A percentile compares a stretch with the other conserved stretches of the same genome.
phyloP scores from a whole-genome alignment of 2,888 invertebrate genomes.

The Heliconius sara region DNA sequence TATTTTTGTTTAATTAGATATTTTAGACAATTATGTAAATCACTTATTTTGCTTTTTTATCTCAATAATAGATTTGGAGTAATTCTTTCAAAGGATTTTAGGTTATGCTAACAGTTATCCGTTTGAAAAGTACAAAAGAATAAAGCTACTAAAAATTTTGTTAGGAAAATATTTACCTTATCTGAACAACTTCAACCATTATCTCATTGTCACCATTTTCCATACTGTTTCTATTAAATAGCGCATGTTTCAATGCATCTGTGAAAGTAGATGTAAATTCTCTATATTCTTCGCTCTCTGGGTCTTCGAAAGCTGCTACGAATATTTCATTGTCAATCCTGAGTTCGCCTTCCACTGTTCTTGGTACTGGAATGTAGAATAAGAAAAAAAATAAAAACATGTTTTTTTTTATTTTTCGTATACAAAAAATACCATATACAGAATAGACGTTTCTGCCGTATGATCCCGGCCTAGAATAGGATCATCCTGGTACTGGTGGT shows the following conservation, averaged over 20 bases:
- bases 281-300: slow-evolving; percentile 85
- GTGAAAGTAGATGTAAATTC: slow-evolving; percentile 85
- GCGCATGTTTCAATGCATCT: slow-evolving; percentile 82
- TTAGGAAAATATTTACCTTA: slow-evolving; percentile 67
- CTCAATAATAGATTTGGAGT: neutral
- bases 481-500: too few relatives aligned
- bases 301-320: slow-evolving; percentile 82
- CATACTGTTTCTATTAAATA: slow-evolving; percentile 80
- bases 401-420: too few relatives aligned
- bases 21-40: neutral
- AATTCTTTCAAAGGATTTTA: neutral
- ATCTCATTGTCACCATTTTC: slow-evolving; percentile 83
- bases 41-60: too few relatives aligned
- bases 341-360: slow-evolving; percentile 87
- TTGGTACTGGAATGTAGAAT: slow-evolving; percentile 81
- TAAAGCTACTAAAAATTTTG: too few relatives aligned
- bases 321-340: slow-evolving; percentile 87
- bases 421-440: too few relatives aligned
- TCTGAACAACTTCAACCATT: slow-evolving; percentile 84
- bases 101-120: neutral
- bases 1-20: neutral
- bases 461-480: too few relatives aligned
- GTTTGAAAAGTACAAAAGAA: too few relatives aligned
- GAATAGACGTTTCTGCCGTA: too few relatives aligned
- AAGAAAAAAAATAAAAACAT: neutral